Conservation (phyloP, 2,113 vertebrate genomes). For the Halcyon senegalensis region DNA sequence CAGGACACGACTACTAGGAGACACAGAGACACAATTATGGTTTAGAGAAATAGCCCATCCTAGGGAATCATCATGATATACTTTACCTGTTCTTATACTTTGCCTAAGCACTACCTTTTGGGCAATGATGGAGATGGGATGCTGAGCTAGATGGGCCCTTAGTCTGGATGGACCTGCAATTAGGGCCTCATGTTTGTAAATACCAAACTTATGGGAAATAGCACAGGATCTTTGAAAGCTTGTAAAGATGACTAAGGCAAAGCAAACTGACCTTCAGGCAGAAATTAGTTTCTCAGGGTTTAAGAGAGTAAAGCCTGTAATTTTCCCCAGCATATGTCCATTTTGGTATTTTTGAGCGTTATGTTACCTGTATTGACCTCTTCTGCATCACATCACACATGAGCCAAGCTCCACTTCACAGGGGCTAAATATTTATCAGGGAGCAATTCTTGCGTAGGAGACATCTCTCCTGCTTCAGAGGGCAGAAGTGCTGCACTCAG, state of each 20-base stretch:
- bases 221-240: neutral
- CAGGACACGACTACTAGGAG: neutral
- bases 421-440: neutral
- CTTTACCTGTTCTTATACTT: neutral
- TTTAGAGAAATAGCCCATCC: neutral
- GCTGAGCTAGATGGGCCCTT: neutral
- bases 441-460: neutral
- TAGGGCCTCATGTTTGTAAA: neutral
- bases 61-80: neutral
- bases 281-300: neutral
- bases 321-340: neutral
- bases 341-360: neutral
- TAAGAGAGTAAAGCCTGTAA: neutral
- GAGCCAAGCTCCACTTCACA: neutral
- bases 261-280: neutral
- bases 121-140: neutral
- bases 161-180: neutral
- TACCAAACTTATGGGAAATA: neutral
- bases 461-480: neutral
- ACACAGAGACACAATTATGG: neutral
- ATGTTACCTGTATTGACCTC: neutral
- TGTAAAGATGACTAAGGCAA: neutral
- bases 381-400: neutral
- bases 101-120: neutral
- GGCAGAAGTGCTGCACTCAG: neutral